A percentile compares a stretch with the other conserved stretches of the same genome.
Evolutionary conservation across 2,888 invertebrate genomes (phyloP).

Genomic region (Acleris emargana): DNA sequence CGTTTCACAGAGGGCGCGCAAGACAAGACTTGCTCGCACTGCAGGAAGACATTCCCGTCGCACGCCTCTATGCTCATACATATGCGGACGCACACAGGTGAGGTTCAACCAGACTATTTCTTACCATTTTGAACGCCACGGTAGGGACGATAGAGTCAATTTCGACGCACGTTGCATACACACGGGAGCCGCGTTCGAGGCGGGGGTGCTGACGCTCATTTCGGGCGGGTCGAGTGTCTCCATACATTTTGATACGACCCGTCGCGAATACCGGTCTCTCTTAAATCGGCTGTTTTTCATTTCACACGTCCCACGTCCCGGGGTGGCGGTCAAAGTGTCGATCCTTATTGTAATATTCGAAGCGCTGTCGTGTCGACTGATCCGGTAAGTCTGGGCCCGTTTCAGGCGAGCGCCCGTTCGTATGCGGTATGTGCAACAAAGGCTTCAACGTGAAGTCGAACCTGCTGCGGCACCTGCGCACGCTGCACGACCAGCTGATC

Average conservation of each 20-base stretch:
- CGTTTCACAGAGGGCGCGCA: constrained; percentile 83
- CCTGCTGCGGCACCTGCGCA: constrained; percentile 88
- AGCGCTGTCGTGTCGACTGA: too few species aligned
- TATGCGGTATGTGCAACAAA: constrained; percentile 89
- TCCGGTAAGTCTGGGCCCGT: not conserved
- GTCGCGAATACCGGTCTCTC: not conserved
- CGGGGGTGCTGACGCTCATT: too few species aligned
- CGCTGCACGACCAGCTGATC: constrained; percentile 87
- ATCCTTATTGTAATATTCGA: too few species aligned
- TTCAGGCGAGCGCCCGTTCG: constrained; percentile 87
- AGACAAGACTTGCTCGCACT: constrained; percentile 86
- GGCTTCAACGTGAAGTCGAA: constrained; percentile 92
- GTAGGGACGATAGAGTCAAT: too few species aligned
- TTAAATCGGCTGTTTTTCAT: too few species aligned
- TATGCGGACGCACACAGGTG: constrained; percentile 88
- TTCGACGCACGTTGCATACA: too few species aligned
- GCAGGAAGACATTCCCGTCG: constrained; percentile 90
- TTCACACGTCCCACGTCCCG: too few species aligned
- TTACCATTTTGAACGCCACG: too few species aligned
- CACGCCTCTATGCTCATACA: constrained; percentile 92
- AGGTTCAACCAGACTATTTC: not conserved
- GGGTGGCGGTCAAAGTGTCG: too few species aligned
- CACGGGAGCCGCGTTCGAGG: too few species aligned
- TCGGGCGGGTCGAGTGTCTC: too few species aligned
- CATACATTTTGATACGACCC: too few species aligned